phyloP scores from a whole-genome alignment of 2,888 invertebrate genomes.

The Leptura quadrifasciata region DNA sequence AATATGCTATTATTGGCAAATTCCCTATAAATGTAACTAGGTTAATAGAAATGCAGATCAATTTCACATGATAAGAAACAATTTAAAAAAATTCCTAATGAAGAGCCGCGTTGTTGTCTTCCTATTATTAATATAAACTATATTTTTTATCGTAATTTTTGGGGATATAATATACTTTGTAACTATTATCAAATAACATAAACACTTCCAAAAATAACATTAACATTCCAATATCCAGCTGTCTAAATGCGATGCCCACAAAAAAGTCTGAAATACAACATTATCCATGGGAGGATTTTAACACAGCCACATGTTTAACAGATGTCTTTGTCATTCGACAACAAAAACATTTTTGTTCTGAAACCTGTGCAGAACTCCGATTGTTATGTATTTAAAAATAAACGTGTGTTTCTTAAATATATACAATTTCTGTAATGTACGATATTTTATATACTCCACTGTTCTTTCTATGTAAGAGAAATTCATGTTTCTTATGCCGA shows the following conservation, averaged over 20 bases:
- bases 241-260: background rate
- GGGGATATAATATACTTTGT: background rate
- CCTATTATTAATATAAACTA: too few species aligned
- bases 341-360: background rate
- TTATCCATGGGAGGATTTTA: slow-evolving; percentile 2
- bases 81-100: too few species aligned
- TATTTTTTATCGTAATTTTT: background rate
- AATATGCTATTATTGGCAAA: too few species aligned
- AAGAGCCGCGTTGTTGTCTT: too few species aligned
- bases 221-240: background rate
- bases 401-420: background rate
- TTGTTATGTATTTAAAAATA: background rate
- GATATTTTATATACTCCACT: too few species aligned
- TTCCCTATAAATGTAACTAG: too few species aligned
- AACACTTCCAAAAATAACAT: background rate
- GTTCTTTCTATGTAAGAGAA: too few species aligned
- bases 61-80: too few species aligned
- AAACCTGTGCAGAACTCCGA: background rate
- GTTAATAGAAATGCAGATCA: too few species aligned
- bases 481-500: too few species aligned
- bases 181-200: background rate
- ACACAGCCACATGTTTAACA: slow-evolving; percentile 7
- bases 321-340: slow-evolving; percentile 7
- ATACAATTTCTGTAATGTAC: background rate
- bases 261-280: background rate